phyloP scores from a whole-genome alignment of 2,113 vertebrate species.

The Bufo gargarizans region DNA sequence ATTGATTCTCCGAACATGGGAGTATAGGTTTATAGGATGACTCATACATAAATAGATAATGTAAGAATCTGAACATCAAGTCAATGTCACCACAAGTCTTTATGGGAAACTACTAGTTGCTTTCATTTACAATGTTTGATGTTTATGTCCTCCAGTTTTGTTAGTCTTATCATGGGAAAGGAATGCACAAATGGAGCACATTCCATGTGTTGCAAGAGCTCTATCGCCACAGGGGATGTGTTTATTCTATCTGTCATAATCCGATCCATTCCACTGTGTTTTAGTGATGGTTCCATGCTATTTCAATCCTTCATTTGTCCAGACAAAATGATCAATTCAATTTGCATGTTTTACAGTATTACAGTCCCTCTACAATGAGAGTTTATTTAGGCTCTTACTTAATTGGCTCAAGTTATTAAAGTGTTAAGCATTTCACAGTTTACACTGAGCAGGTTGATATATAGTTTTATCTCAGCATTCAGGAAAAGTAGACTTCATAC shows the following conservation, averaged over 20 bases:
- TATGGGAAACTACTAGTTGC: not conserved
- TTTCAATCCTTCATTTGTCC: not conserved
- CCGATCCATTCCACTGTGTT: not conserved
- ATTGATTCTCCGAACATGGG: no score
- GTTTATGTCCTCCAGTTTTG: not conserved
- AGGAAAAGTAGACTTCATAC: no score
- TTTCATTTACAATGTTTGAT: not conserved
- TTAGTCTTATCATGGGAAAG: constrained; percentile 10
- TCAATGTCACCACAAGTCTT: not conserved
- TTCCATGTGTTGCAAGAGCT: not conserved
- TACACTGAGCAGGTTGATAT: not conserved
- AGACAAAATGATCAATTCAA: not conserved
- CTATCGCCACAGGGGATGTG: not conserved
- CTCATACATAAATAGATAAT: not conserved
- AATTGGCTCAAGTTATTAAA: not conserved
- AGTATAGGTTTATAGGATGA: no score
- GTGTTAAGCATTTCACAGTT: not conserved
- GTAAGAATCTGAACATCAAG: not conserved
- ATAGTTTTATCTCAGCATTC: no score
- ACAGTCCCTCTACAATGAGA: not conserved
- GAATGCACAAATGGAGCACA: constrained; percentile 16
- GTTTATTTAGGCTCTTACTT: not conserved
- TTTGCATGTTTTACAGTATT: not conserved
- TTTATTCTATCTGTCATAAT: not conserved
- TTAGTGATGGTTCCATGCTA: not conserved